Evolutionary conservation across 2,113 vertebrate species (phyloP).

Genomic region (Setophaga kirtlandii): DNA sequence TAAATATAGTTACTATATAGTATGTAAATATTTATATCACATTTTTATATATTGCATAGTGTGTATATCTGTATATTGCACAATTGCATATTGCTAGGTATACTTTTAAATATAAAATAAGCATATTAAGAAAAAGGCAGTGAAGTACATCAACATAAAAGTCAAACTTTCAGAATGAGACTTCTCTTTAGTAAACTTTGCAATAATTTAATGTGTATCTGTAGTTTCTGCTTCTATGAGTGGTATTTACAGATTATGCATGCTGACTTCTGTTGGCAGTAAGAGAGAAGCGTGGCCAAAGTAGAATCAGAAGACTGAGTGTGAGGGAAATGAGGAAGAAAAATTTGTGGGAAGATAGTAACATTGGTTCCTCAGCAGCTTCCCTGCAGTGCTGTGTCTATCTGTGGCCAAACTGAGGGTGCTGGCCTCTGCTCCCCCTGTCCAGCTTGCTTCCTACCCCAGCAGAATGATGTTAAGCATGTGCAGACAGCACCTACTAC

Average conservation of each 20-base stretch:
- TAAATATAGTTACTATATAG: background rate
- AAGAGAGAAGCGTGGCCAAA: background rate
- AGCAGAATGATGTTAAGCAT: background rate
- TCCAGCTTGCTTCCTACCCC: background rate
- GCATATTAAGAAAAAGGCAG: background rate
- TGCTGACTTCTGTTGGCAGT: background rate
- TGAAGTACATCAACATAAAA: background rate
- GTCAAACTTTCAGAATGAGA: background rate
- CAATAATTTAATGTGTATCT: background rate
- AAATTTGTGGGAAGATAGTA: background rate
- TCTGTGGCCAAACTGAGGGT: background rate
- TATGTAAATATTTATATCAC: background rate
- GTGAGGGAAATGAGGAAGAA: background rate
- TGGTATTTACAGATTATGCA: background rate
- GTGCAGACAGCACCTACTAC: background rate
- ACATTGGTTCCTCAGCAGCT: background rate
- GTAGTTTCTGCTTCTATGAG: background rate
- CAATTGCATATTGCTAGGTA: background rate
- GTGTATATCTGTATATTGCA: background rate
- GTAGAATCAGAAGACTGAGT: background rate
- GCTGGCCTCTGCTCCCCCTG: background rate
- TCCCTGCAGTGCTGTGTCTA: background rate
- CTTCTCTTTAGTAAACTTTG: background rate
- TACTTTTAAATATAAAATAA: background rate
- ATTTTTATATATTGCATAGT: background rate